Evolutionary conservation across 2,797 vertebrate genomes (phyloP), one percentile per base, ranked within the genome.

Genomic region (Harpagifer antarcticus): DNA sequence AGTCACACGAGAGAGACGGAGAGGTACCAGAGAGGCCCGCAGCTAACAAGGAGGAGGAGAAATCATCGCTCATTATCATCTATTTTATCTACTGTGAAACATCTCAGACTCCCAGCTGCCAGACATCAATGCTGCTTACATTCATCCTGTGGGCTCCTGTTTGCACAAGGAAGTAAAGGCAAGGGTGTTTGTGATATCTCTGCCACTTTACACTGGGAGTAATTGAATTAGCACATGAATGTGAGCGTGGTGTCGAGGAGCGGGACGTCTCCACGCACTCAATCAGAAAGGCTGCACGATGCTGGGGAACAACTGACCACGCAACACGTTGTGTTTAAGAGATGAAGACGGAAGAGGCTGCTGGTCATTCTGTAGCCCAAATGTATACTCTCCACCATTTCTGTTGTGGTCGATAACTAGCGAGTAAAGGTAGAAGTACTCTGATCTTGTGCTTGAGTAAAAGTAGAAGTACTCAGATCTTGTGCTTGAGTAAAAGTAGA

Each of bases 91-190:
- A 88, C 89, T 89, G 75, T 81, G 86, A 89, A 89, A 86, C 89
- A 89, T 91, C 89, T 86, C 11, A 66, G 87, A 91, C 88, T 93
- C 92, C 90, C 91, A 91, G 92, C 85, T 87, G 92, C 91, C 92
- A 92, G 86, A 93, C 90, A 92, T 93, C 93, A 91, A 76, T 91
- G 88, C 82, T 78, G 87, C 88, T 90, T 80, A 92, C 89, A 92
- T 93, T 72, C 93, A 92, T 94, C 93, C 91, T 88, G 74, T 83
- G 90, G 91, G 90, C 82, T 92, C 86, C 85, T 89, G 88, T 92
- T 91, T 91, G 88, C 85, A 89, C 89, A 91, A 90, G 88, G 88
- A 91, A 91, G 90, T 33, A 90, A 66, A 86, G 83, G 91, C 89
- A 92, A 88, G 89, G 87, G 81, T 83, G 90, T 86, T 75, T 93